Evolutionary conservation across 2,888 invertebrate genomes (phyloP).

Genomic region (Platycheirus albimanus): DNA sequence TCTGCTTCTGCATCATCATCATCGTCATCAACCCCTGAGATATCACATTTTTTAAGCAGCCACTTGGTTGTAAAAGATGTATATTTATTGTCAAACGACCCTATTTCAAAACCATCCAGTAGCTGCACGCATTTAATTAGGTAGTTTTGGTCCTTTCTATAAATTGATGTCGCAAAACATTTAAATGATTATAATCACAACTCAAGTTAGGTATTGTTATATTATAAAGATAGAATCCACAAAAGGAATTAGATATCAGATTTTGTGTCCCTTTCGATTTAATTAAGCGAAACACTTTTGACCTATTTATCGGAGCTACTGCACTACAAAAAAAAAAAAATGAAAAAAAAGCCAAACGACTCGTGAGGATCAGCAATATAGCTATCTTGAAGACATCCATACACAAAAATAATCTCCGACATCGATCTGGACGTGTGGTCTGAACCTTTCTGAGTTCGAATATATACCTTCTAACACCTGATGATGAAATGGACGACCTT

Average conservation of each 20-base stretch:
- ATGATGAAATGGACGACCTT: constrained; percentile 65
- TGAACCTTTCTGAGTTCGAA: constrained; percentile 54
- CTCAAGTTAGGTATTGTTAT: constrained; percentile 58
- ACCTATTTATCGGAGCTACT: constrained; percentile 24
- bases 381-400: constrained; percentile 42
- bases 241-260: constrained; percentile 51
- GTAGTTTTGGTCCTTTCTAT: constrained; percentile 8
- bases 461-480: constrained; percentile 65
- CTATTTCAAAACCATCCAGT: constrained; percentile 50
- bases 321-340: too few species aligned
- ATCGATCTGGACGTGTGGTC: constrained; percentile 71
- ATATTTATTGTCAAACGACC: constrained; percentile 55
- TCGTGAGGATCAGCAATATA: constrained; percentile 26
- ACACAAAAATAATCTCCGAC: constrained; percentile 45
- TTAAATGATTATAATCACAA: constrained; percentile 67
- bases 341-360: constrained; percentile 29
- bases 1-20: too few species aligned
- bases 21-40: constrained; percentile 64
- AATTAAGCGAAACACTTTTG: constrained; percentile 60
- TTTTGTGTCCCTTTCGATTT: constrained; percentile 40
- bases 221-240: constrained; percentile 62
- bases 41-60: constrained; percentile 15
- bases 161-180: constrained; percentile 72
- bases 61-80: constrained; percentile 15
- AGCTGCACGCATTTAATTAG: constrained; percentile 66